A percentile compares a stretch with the other conserved stretches of the same genome.
These are phyloP conservation scores for Caenorhabditis virilis DNA, from an alignment of 2,888 invertebrate genomes.

Conservation along the genomic window DNA sequence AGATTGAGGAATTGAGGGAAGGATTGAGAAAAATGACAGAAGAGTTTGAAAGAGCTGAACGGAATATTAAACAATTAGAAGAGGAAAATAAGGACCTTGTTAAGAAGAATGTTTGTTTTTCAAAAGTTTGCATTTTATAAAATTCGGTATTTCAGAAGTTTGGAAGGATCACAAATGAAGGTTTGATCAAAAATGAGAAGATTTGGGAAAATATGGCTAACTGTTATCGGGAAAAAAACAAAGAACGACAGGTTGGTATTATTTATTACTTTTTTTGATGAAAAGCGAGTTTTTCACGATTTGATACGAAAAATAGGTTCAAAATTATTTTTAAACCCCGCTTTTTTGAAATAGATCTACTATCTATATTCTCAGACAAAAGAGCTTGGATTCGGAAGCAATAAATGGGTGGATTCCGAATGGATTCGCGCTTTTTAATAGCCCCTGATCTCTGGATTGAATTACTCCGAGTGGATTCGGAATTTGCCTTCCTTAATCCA, in stretches of 20 bases:
- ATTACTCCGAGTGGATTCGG: too few relatives aligned
- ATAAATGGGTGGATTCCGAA: too few relatives aligned
- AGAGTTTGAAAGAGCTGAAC: not conserved
- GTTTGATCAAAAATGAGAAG: not conserved
- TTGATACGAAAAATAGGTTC: too few relatives aligned
- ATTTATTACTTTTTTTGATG: not conserved
- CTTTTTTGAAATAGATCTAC: too few relatives aligned
- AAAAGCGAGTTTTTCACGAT: not conserved
- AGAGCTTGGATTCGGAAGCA: too few relatives aligned
- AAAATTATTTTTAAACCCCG: too few relatives aligned
- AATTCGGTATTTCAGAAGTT: not conserved
- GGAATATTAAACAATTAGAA: not conserved
- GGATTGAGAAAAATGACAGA: not conserved
- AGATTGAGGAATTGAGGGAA: not conserved
- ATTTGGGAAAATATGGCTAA: not conserved
- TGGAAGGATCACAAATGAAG: not conserved
- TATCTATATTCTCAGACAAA: too few relatives aligned
- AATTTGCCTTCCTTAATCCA: too few relatives aligned
- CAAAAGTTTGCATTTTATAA: not conserved
- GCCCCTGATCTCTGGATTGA: too few relatives aligned
- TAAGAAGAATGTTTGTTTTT: not conserved
- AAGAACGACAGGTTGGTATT: not conserved
- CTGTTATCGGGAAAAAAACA: not conserved
- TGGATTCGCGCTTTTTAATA: too few relatives aligned
- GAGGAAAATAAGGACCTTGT: not conserved